A percentile compares a stretch with the other conserved stretches of the same genome.
Evolutionary conservation across 2,888 invertebrate species (phyloP).

Genomic region (Temnothorax rugatulus): DNA sequence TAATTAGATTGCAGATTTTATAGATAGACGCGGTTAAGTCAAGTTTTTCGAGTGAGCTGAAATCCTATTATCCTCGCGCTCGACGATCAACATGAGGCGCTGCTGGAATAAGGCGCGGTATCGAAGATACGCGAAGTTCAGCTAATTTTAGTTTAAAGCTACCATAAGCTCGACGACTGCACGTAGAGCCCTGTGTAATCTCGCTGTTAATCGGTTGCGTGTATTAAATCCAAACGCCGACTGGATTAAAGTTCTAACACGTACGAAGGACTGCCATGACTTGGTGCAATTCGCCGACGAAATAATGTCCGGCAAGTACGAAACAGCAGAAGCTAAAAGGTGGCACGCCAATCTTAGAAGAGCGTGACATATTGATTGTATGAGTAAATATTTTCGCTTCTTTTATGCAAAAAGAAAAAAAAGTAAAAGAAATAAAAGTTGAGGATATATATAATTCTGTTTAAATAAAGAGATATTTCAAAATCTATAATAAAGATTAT

Average conservation of each 20-base stretch:
- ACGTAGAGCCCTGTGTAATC: conserved; percentile 56
- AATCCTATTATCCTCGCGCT: conserved; percentile 52
- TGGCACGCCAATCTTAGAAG: conserved; percentile 34
- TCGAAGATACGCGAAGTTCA: conserved; percentile 55
- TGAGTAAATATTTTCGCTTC: conserved; percentile 14
- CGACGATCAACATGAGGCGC: conserved; percentile 52
- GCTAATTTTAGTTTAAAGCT: conserved; percentile 64
- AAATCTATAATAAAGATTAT: neutral
- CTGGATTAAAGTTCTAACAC: conserved; percentile 71
- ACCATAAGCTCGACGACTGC: conserved; percentile 60
- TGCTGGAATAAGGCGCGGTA: conserved; percentile 56
- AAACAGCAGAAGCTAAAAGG: conserved; percentile 15
- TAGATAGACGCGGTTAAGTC: conserved; percentile 26
- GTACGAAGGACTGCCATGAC: conserved; percentile 60
- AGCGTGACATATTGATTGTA: conserved; percentile 16
- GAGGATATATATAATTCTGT: neutral
- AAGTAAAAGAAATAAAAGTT: neutral
- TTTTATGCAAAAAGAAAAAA: neutral
- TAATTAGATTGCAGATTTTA: neutral
- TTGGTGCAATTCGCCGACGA: conserved; percentile 50
- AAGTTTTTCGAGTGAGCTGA: conserved; percentile 44
- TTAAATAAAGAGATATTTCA: neutral
- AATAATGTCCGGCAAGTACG: conserved; percentile 52
- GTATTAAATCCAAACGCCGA: conserved; percentile 60
- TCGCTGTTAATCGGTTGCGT: conserved; percentile 61